These are phyloP conservation scores for Drosophila koepferae DNA, from an alignment of 2,888 invertebrate species.

Conservation along the genomic window DNA sequence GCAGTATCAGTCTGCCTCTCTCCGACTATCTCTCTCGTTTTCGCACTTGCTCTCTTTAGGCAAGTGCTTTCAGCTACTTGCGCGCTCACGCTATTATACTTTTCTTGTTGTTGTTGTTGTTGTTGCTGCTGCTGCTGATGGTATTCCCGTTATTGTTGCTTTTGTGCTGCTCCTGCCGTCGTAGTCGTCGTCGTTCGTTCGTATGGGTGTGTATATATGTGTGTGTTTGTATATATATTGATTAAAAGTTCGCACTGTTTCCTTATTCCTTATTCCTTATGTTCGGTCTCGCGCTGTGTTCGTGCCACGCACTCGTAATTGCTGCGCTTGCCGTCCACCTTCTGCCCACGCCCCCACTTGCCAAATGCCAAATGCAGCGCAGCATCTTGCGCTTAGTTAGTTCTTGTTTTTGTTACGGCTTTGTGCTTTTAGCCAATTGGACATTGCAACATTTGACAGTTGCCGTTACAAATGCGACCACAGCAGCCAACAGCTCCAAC, in stretches of 20 bases:
- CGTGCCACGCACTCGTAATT: constrained; percentile 59
- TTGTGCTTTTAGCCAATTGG: constrained; percentile 35
- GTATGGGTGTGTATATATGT: constrained; percentile 25
- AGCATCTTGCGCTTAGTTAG: constrained; percentile 42
- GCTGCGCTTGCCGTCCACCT: constrained; percentile 26
- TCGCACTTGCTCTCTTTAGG: constrained; percentile 8
- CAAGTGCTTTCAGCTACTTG: constrained; percentile 39
- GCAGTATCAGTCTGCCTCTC: constrained; percentile 6
- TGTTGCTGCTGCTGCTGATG: constrained; percentile 24
- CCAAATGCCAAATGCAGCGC: constrained; percentile 40
- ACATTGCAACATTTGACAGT: constrained; percentile 49
- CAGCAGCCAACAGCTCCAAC: constrained; percentile 8
- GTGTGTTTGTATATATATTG: constrained; percentile 60
- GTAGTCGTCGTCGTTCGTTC: constrained; percentile 13
- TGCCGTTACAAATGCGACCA: constrained; percentile 28
- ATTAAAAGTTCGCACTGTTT: constrained; percentile 72
- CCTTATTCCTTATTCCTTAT: constrained; percentile 63
- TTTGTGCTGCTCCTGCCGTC: constrained; percentile 43
- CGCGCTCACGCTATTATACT: constrained; percentile 52
- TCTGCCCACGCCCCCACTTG: constrained; percentile 4
- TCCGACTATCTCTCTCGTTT: constrained; percentile 5
- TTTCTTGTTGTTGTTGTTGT: constrained; percentile 39
- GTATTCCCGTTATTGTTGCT: constrained; percentile 56
- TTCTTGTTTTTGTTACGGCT: constrained; percentile 28
- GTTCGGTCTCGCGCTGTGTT: constrained; percentile 37